phyloP scores from a whole-genome alignment of 2,888 invertebrate genomes.

The Dioctria linearis region DNA sequence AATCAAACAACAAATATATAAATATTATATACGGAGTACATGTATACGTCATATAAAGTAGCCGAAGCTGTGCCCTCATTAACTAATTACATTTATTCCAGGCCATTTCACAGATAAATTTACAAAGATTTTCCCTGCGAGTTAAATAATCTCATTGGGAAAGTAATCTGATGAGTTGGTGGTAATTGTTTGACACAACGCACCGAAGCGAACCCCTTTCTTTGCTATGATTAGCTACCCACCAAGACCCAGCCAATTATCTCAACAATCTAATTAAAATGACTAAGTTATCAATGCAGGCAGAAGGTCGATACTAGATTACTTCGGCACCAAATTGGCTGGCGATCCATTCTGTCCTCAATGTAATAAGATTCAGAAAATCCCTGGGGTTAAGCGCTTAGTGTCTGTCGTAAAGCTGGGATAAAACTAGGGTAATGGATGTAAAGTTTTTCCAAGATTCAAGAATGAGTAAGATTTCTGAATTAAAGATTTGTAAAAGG shows the following conservation, averaged over 20 bases:
- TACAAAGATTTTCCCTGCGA: not conserved
- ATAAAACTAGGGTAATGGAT: too few species aligned
- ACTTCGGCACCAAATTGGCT: not conserved
- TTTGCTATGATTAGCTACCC: not conserved
- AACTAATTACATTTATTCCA: conserved; percentile 20
- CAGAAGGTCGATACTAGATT: conserved; percentile 6
- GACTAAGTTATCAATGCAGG: conserved; percentile 23
- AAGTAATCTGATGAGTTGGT: conserved; percentile 4
- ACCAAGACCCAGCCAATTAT: conserved; percentile 19
- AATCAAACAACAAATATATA: too few species aligned
- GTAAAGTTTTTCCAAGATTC: too few species aligned
- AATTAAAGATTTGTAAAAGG: too few species aligned
- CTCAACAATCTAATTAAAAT: conserved; percentile 32
- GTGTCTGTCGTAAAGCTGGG: too few species aligned
- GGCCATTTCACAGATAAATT: conserved; percentile 8
- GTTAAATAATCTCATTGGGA: not conserved
- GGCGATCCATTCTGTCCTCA: not conserved
- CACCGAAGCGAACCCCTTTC: not conserved
- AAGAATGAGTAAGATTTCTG: too few species aligned
- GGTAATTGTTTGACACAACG: not conserved
- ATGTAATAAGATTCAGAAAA: conserved; percentile 5
- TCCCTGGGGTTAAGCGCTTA: conserved; percentile 5
- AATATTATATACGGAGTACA: too few species aligned
- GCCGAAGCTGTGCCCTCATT: not conserved
- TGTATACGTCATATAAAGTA: too few species aligned